phyloP scores from a whole-genome alignment of 2,113 vertebrate species.

The Oncorhynchus mykiss region DNA sequence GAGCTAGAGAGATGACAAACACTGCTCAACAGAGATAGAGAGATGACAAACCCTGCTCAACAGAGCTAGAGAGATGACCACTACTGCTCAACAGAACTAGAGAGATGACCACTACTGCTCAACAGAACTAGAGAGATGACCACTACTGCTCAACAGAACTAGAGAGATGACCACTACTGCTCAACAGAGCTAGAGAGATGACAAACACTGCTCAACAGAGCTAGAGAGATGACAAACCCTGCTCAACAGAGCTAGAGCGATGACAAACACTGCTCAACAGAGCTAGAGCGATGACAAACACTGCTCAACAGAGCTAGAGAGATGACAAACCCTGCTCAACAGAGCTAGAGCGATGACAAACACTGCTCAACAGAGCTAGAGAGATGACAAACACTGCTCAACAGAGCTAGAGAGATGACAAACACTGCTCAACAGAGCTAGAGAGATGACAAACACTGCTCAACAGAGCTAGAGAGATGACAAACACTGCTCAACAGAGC shows the following conservation, averaged over 20 bases:
- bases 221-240: constrained; percentile 2
- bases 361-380: constrained; percentile 2
- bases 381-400: not conserved
- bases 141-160: too few species aligned
- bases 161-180: not conserved
- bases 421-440: too few species aligned
- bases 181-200: constrained; percentile 12
- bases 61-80: constrained; percentile 7
- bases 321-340: not conserved
- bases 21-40: not conserved
- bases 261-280: too few species aligned
- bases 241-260: too few species aligned
- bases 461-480: too few species aligned
- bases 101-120: too few species aligned
- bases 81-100: too few species aligned
- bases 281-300: too few species aligned
- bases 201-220: not conserved
- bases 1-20: not conserved
- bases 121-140: too few species aligned
- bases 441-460: too few species aligned
- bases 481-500: not conserved
- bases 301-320: too few species aligned
- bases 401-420: too few species aligned
- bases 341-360: constrained; percentile 14
- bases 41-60: not conserved